A percentile compares a stretch with the other conserved stretches of the same genome.
phyloP scores from a whole-genome alignment of 2,888 invertebrate genomes.

The Gryllus longicercus region DNA sequence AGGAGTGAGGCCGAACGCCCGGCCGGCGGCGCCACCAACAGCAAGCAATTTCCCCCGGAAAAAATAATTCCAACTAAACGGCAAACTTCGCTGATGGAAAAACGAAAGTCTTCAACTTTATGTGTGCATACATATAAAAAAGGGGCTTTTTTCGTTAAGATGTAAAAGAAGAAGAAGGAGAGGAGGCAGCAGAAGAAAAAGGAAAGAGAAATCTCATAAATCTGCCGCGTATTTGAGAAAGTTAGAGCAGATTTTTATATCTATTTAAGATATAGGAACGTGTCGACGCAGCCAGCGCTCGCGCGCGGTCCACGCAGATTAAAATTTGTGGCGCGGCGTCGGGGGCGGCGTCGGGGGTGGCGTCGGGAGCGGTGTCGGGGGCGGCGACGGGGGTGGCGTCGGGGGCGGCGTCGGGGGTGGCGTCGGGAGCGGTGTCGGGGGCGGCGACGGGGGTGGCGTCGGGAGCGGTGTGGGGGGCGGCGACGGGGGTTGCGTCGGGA shows the following conservation, averaged over 20 bases:
- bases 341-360: neutral
- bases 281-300: slow-evolving; percentile 11
- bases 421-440: no score
- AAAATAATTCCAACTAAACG: slow-evolving; percentile 35
- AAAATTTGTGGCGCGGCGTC: neutral
- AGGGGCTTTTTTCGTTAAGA: neutral
- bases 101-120: slow-evolving; percentile 33
- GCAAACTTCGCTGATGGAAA: slow-evolving; percentile 35
- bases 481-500: no score
- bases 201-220: slow-evolving; percentile 30
- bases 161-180: slow-evolving; percentile 20
- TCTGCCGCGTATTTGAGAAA: slow-evolving; percentile 29
- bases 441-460: no score
- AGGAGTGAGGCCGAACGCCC: neutral
- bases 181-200: neutral
- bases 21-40: slow-evolving; percentile 22
- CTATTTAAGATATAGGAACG: slow-evolving; percentile 27
- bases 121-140: slow-evolving; percentile 20
- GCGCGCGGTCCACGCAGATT: neutral
- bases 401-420: no score
- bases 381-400: neutral
- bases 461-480: no score
- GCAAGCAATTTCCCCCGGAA: slow-evolving; percentile 32
- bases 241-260: slow-evolving; percentile 31
- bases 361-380: neutral